Evolutionary conservation across 2,888 invertebrate species (phyloP), one percentile per base, ranked within the genome.

Genomic region (Stenurella melanura): DNA sequence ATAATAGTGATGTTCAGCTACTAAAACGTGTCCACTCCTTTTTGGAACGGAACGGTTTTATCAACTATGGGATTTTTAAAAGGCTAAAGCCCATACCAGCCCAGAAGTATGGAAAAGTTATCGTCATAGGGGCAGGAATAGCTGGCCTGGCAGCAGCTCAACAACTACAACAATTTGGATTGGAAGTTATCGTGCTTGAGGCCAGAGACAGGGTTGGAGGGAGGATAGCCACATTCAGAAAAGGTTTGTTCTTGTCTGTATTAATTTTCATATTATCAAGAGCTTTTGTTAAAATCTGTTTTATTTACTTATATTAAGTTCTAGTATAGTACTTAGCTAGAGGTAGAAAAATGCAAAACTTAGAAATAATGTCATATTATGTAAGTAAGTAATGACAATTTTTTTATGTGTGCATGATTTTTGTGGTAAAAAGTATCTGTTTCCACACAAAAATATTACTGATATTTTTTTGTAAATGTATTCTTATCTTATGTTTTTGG

Each of bases 1-100:
- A 97, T 86, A 98, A 98, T 89, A 97, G 96, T 87, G 98, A 99
- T 90, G 93, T 94, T 5, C 93, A 93, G 10, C 90, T 99, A 21
- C 93, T 98, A 1, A 92, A 94, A 87, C 93, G 98, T 81, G 93
- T 97, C 38, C 97, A 97, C 90, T 95, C 96, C 0, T 99, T 96
- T 89, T 91, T 99, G 54, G 97, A 98, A 87, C 93, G 99, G 61
- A 97, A 98, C 89, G 98, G 99, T 1, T 97, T 96, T 86, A 98
- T 99, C 80, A 99, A 99, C 90, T 99, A 97, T 91, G 99, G 99
- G 0, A 95, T 98, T 68, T 99, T 97, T 89, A 97, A 97, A 88
- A 92, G 97, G 54, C 89, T 96, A 4, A 95, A 95, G 86, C 94
- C 95, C 73, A 92, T 93, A 78, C 92, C 94, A 7, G 86, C 88